Percentiles rank a stretch among this genome's conserved stretches.
Conservation (phyloP, 1,140 invertebrate species). For the Cydia strobilella region DNA sequence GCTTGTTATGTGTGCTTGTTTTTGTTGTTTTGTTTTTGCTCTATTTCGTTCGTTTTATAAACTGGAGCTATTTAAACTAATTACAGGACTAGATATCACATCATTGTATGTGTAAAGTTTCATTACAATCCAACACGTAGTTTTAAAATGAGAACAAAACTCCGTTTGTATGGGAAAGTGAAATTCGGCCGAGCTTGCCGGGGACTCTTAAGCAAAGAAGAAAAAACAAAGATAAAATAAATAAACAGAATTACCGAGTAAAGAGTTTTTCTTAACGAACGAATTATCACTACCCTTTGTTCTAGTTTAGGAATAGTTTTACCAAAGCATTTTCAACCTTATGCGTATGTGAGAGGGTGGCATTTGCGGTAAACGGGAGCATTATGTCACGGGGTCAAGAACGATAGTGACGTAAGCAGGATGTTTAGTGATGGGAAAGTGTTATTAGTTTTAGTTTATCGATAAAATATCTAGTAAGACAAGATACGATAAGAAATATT, state of each 20-base stretch:
- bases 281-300: conserved; percentile 6
- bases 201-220: no score
- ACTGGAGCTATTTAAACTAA: no score
- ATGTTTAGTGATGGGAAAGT: conserved; percentile 1
- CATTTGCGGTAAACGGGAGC: background rate
- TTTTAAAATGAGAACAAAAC: no score
- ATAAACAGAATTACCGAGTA: background rate
- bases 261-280: background rate
- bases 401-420: conserved; percentile 23
- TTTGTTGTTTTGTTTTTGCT: no score
- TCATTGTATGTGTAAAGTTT: no score
- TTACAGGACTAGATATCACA: no score
- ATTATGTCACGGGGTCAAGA: conserved; percentile 25
- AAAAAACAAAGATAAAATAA: background rate
- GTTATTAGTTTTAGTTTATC: background rate
- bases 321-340: background rate
- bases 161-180: no score
- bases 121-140: no score
- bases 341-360: background rate
- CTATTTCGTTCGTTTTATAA: no score
- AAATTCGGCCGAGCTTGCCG: no score
- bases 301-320: background rate
- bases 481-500: no score
- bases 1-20: no score
- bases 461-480: background rate